A percentile compares a stretch with the other conserved stretches of the same genome.
These are phyloP conservation scores for Radopholus similis DNA, from an alignment of 1,140 invertebrate species.

Conservation along the genomic window DNA sequence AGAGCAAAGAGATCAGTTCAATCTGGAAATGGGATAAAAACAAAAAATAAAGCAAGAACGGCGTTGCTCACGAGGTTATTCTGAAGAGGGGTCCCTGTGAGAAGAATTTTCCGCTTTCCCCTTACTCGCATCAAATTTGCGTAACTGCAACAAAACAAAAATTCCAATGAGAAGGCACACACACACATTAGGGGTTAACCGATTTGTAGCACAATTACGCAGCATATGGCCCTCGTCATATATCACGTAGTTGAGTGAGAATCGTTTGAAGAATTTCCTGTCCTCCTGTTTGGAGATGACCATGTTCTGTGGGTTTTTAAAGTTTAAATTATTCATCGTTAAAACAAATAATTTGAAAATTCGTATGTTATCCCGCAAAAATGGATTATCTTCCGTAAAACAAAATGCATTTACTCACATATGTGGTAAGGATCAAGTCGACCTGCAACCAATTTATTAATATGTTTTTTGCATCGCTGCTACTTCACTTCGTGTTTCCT, in stretches of 20 bases:
- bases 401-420: too few relatives aligned
- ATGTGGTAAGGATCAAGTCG: constrained; percentile 49
- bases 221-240: constrained; percentile 97
- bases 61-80: constrained; percentile 79
- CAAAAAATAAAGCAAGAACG: too few relatives aligned
- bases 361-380: too few relatives aligned
- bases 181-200: too few relatives aligned
- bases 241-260: constrained; percentile 80
- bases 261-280: constrained; percentile 80
- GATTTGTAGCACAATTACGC: constrained; percentile 87
- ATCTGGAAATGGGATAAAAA: constrained; percentile 60
- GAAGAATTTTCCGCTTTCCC: constrained; percentile 59
- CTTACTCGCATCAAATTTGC: constrained; percentile 74
- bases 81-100: constrained; percentile 70
- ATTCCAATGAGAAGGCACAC: too few relatives aligned
- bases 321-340: too few relatives aligned
- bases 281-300: constrained; percentile 79
- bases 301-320: too few relatives aligned
- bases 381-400: too few relatives aligned
- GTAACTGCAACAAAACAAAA: too few relatives aligned
- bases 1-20: constrained; percentile 87
- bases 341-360: too few relatives aligned
- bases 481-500: constrained; percentile 32
- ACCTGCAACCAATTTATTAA: constrained; percentile 26
- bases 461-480: background rate